Conservation (phyloP, 2,797 vertebrate genomes). For the Syncerus caffer region DNA sequence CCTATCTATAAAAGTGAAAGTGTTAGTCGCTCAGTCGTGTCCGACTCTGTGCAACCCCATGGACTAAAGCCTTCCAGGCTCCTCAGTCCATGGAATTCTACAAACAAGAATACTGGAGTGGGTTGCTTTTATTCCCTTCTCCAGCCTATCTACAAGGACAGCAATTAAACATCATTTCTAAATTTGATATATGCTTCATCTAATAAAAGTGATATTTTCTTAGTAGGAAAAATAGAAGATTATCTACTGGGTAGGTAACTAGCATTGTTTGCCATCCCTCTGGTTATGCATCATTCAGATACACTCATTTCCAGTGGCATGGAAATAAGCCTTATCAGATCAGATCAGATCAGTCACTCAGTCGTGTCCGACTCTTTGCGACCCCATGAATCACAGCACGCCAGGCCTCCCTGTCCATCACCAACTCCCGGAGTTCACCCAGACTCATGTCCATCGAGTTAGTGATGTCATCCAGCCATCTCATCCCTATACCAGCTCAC, state of each 20-base stretch:
- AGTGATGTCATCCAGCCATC: too few species aligned
- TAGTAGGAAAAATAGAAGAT: not conserved
- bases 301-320: not conserved
- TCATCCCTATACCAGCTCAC: not conserved
- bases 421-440: too few species aligned
- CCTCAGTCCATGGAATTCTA: not conserved
- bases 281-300: not conserved
- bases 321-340: not conserved
- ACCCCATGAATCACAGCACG: too few species aligned
- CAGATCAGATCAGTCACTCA: too few species aligned
- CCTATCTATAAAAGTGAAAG: not conserved
- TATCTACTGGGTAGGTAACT: not conserved
- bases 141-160: not conserved
- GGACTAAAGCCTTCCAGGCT: not conserved
- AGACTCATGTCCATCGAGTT: too few species aligned
- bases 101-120: not conserved
- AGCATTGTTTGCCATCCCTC: not conserved
- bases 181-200: not conserved
- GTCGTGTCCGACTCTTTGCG: too few species aligned
- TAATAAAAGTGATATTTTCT: not conserved
- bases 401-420: too few species aligned
- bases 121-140: not conserved
- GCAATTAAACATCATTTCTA: not conserved
- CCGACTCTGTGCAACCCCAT: not conserved
- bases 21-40: not conserved